Base-by-base conservation (phyloP, 1,140 invertebrate species). In the Neodiprion lecontei region DNA sequence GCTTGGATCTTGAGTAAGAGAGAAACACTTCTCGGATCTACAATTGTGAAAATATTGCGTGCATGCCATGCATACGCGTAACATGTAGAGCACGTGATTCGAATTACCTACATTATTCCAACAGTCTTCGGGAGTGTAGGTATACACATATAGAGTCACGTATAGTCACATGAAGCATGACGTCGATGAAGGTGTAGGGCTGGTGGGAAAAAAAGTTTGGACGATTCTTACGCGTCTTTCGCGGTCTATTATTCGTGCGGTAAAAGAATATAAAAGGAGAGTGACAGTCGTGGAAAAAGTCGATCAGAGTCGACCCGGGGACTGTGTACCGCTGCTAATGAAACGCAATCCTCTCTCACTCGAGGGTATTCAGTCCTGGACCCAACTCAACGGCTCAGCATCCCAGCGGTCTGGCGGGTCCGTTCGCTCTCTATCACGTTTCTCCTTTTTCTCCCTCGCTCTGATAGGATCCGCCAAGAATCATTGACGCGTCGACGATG, bases 401-500 rank as follows among this genome's bases (percentile, higher is more conserved):
- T 10, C 50, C n/a, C 50, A 53, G 50, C 50, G 50, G 50, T 53
- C 50, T n/a, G n/a, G 11, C 53, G n/a, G 53, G 53, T 61, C 53
- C 28, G 28, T 5, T 40, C 28, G 28, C 28, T 61, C 53, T 17
- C 53, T 9, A 61, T 61, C 8, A 14, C 53, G 11, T 61, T 61
- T 61, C n/a, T 11, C 53, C 53, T 17, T 5, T 17, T 61, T 14
- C 53, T 61, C 53, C n/a, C n/a, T 61, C 53, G 53, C 11, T 61
- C 53, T 61, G 53, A 61, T 61, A 61, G 53, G 53, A 61, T 61
- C 53, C 53, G 53, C 53, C 53, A 61, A 12, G 53, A 61, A 61
- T 61, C 53, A 61, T 61, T 61, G 53, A 61, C 53, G 53, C 53
- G 53, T 61, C 53, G 53, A 61, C 53, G 53, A 61, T 61, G 53